Evolutionary conservation across 2,797 vertebrate species (phyloP).

Genomic region (Silurus lanzhouensis): DNA sequence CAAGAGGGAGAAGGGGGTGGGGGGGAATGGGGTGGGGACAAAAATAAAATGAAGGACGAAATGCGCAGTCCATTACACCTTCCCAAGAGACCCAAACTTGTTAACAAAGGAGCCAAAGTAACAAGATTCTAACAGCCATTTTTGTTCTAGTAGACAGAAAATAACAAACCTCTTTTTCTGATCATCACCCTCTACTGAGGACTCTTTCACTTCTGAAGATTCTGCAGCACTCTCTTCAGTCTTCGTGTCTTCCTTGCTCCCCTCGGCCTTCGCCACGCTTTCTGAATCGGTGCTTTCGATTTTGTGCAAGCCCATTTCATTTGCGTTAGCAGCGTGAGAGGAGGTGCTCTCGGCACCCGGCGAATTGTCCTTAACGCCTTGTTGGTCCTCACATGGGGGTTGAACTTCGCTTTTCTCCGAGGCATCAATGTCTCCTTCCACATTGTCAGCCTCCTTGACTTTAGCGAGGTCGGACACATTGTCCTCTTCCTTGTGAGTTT

Average conservation of each 20-base stretch:
- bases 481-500: slow-evolving; percentile 83
- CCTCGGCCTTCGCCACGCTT: slow-evolving; percentile 81
- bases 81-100: slow-evolving; percentile 76
- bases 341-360: slow-evolving; percentile 78
- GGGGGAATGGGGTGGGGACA: slow-evolving; percentile 55
- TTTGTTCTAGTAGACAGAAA: slow-evolving; percentile 98
- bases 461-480: slow-evolving; percentile 78
- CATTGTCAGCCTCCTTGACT: slow-evolving; percentile 80
- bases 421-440: slow-evolving; percentile 81
- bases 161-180: slow-evolving; percentile 99
- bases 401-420: slow-evolving; percentile 78
- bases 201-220: slow-evolving; percentile 91
- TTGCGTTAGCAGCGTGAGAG: slow-evolving; percentile 84
- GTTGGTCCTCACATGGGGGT: slow-evolving; percentile 60
- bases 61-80: slow-evolving; percentile 80
- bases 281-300: slow-evolving; percentile 81
- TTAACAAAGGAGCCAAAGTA: slow-evolving; percentile 85
- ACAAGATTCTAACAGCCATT: slow-evolving; percentile 89
- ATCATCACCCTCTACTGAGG: slow-evolving; percentile 99
- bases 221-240: slow-evolving; percentile 87
- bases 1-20: slow-evolving; percentile 68
- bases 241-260: slow-evolving; percentile 84
- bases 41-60: slow-evolving; percentile 70
- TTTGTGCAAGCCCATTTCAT: slow-evolving; percentile 76
- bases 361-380: slow-evolving; percentile 68